phyloP scores from a whole-genome alignment of 2,888 invertebrate genomes.

The Cephus rjabovi region DNA sequence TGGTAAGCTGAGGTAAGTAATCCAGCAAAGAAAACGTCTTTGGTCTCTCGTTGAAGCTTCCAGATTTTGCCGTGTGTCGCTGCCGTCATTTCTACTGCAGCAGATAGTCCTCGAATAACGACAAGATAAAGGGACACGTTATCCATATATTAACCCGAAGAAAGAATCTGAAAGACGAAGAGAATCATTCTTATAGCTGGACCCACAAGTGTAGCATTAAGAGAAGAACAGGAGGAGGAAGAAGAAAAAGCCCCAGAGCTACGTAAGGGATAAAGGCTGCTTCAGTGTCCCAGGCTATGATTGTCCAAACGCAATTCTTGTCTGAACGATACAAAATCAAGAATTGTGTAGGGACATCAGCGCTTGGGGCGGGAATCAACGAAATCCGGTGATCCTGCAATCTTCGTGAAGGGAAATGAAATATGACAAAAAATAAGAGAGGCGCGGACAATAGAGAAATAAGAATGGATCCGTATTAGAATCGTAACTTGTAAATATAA shows the following conservation, averaged over 20 bases:
- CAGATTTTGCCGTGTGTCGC: neutral
- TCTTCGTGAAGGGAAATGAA: neutral
- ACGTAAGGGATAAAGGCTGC: neutral
- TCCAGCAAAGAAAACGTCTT: slow-evolving; percentile 1
- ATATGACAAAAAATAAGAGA: neutral
- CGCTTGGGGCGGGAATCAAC: slow-evolving; percentile 61
- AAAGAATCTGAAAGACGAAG: neutral
- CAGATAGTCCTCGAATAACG: neutral
- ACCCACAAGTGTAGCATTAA: neutral
- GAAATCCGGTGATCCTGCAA: slow-evolving; percentile 1
- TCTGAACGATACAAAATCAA: slow-evolving; percentile 60
- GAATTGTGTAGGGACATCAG: slow-evolving; percentile 67
- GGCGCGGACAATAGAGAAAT: neutral
- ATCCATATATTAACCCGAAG: neutral
- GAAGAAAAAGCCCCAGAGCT: neutral
- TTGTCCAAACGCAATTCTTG: slow-evolving; percentile 68
- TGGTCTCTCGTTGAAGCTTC: neutral
- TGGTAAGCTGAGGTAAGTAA: slow-evolving; percentile 10
- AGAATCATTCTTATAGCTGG: neutral
- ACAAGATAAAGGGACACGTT: neutral
- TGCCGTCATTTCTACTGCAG: neutral
- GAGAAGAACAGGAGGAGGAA: neutral
- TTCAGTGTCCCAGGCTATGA: slow-evolving; percentile 64
- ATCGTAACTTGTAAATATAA: neutral
- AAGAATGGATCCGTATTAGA: neutral